These are phyloP conservation scores for Lanistes nyassanus DNA, from an alignment of 1,140 invertebrate species.

Conservation along the genomic window DNA sequence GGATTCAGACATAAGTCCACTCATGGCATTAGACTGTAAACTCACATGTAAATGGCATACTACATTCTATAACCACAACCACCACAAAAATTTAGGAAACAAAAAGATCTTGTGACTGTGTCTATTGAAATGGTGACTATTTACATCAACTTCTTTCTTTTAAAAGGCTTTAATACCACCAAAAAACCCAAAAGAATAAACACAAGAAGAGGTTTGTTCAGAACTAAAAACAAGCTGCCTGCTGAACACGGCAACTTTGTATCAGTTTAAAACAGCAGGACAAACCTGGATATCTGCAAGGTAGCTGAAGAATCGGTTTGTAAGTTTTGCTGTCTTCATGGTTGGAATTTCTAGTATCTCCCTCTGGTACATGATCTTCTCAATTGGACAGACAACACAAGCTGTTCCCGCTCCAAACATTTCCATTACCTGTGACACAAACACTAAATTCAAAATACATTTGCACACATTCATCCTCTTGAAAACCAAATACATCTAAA, in stretches of 20 bases:
- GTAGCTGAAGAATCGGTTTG: constrained; percentile 74
- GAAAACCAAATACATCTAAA: too few relatives aligned
- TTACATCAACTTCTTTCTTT: too few relatives aligned
- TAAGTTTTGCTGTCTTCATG: constrained; percentile 72
- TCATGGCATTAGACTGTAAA: too few relatives aligned
- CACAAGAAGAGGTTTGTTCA: too few relatives aligned
- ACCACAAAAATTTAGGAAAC: too few relatives aligned
- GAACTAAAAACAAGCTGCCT: too few relatives aligned
- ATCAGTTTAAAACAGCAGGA: background rate
- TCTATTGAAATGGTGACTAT: too few relatives aligned
- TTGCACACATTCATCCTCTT: background rate
- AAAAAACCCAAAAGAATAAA: too few relatives aligned
- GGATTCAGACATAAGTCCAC: background rate
- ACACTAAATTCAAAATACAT: background rate
- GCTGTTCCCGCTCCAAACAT: constrained; percentile 96
- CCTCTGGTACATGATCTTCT: constrained; percentile 78
- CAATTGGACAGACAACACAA: constrained; percentile 90
- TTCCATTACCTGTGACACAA: constrained; percentile 80
- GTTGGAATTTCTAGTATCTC: constrained; percentile 69
- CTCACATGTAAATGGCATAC: background rate
- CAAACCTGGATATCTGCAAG: constrained; percentile 78
- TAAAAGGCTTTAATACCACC: too few relatives aligned
- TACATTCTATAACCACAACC: background rate
- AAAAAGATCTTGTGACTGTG: too few relatives aligned
- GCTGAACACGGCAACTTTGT: too few relatives aligned